Percentiles rank a stretch among this genome's conserved stretches.
Evolutionary conservation across 2,888 invertebrate genomes (phyloP).

Genomic region (Camptogramma bilineatum): DNA sequence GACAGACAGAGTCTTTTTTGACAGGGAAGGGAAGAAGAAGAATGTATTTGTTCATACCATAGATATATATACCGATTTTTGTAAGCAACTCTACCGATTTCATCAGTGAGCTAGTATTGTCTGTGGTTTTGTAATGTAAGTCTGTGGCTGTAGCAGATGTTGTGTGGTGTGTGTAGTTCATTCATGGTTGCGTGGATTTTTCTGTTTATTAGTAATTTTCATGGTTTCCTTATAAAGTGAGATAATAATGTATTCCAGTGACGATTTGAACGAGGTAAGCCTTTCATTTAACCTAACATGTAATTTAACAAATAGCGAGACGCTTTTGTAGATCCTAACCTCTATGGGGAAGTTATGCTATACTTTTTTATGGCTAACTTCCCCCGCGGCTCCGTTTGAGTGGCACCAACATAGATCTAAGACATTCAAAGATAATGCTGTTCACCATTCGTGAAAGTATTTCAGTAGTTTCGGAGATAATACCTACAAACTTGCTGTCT

Average conservation of each 20-base stretch:
- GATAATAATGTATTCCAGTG: conserved; percentile 76
- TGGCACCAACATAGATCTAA: background rate
- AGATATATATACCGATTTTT: too few species aligned
- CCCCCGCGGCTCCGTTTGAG: background rate
- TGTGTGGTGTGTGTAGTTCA: too few species aligned
- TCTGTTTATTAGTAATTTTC: background rate
- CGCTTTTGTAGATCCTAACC: conserved; percentile 43
- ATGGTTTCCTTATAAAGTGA: conserved; percentile 5
- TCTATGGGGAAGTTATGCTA: conserved; percentile 24
- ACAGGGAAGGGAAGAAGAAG: too few species aligned
- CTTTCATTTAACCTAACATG: conserved; percentile 8
- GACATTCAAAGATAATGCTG: background rate
- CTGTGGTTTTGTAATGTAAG: background rate
- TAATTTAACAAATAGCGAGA: background rate
- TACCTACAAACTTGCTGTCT: too few species aligned
- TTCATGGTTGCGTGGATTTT: conserved; percentile 34
- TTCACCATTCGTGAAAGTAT: background rate
- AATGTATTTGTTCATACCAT: too few species aligned
- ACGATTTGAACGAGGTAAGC: conserved; percentile 78
- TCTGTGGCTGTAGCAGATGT: background rate
- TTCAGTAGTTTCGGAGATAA: background rate
- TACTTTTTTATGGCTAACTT: background rate
- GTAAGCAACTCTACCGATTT: too few species aligned
- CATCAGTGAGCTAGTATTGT: too few species aligned
- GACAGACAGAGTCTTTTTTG: too few species aligned